Percentiles rank a stretch among this genome's conserved stretches.
Evolutionary conservation across 2,797 vertebrate species (phyloP).

Genomic region (Eremophila alpestris): DNA sequence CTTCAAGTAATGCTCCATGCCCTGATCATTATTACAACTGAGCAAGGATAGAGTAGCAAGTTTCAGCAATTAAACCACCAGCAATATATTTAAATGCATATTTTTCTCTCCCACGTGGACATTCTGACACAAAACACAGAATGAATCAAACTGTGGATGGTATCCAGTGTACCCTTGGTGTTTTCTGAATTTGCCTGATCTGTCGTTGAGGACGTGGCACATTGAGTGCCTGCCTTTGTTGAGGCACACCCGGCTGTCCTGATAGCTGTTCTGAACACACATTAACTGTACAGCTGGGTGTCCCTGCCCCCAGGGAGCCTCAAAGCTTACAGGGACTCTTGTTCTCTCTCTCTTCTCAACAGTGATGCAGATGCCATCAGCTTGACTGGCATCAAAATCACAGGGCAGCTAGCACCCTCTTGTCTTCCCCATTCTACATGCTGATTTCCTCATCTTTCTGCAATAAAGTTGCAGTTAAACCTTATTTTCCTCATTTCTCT

Average conservation of each 20-base stretch:
- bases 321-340: background rate
- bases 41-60: conserved; percentile 28
- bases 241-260: background rate
- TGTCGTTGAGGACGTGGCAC: background rate
- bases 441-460: background rate
- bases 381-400: background rate
- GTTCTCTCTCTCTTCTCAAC: background rate
- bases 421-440: background rate
- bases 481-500: background rate
- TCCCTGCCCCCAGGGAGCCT: background rate
- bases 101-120: background rate
- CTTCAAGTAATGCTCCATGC: conserved; percentile 32
- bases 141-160: background rate
- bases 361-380: background rate
- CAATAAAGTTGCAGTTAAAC: background rate
- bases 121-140: background rate
- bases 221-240: background rate
- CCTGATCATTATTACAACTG: conserved; percentile 31
- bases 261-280: background rate
- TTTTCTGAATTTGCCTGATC: background rate
- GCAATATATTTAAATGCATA: background rate
- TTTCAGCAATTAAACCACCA: conserved; percentile 25
- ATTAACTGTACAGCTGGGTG: background rate
- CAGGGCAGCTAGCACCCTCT: background rate
- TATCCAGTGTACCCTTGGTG: background rate